Base-by-base conservation (phyloP, 1,140 invertebrate genomes). In the Macrotrachela quadricornifera region DNA sequence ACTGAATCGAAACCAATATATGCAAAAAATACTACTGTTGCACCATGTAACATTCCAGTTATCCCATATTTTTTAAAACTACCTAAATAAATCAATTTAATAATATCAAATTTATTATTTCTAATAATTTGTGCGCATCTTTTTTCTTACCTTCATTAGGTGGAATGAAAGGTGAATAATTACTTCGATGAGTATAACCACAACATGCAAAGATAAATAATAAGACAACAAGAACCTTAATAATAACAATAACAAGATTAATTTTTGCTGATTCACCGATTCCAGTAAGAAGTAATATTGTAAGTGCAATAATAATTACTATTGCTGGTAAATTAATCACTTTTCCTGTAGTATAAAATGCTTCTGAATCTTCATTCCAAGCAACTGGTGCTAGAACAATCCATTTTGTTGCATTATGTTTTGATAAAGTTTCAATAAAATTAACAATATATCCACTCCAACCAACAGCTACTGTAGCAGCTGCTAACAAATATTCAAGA, bases 401-500 rank as follows among this genome's bases (percentile, higher is more conserved):
- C 18, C 48, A 39, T 55, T 8, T 30, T 4, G 21, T 30, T 30
- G 21, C 21, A 30, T 30, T 30, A 30, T 30, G 21, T 30, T 30
- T 30, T 45, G 15, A 53, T 57, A 54, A 79, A 81, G 21, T 30
- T 30, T 30, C 21, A 30, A 30, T 8, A 2, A 30, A 30, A 30
- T 30, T 2, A 8, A 30, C 67, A 57, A 69, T 63, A 53, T 69
- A 68, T 14, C 60, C 56, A 54, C 63, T 68, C 62, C 62, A 68
- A 0, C 64, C 67, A 53, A 66, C 42, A 0, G 68, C 68, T 8
- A 69, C 66, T 61, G 66, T 69, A 13, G 68, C 65, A 39, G 67
- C 65, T 17, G 66, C 83, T 55, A 90, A 85, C 2, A 83, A 78
- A 71, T 87, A 86, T 71, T 88, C 85, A 58, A 88, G 64, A 55